Evolutionary conservation across 2,113 vertebrate genomes (phyloP), one percentile per base, ranked within the genome.

Genomic region (Gorsachius goisagi): DNA sequence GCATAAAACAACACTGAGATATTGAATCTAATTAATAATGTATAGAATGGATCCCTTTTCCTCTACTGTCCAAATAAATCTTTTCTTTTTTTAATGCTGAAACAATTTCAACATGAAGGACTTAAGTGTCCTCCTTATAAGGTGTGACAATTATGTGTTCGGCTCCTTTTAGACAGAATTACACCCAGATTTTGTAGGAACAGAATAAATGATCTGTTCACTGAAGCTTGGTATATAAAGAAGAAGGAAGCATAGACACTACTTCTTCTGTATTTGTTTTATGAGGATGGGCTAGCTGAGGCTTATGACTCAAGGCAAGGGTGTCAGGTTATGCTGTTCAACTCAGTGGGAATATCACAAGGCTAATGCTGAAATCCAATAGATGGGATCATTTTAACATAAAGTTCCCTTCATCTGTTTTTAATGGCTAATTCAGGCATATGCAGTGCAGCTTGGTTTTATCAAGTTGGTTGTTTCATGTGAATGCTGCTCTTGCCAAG

Each of bases 301-400:
- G 26, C 35, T 78, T 22, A 11, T 11, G 66, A 23, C 6, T 44
- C n/a, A 37, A 63, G 26, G 3, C 6, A 71, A 63, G 35, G 28
- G 3, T n/a, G 7, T 26, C 23, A 64, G 5, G 13, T 33, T 82
- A 14, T 35, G 28, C 11, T 5, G 79, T 15, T 6, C 20, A 63
- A 0, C 1, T 63, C 2, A 0, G 11, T 24, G 15, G 24, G 10
- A 82, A 23, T 82, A 50, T 37, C 37, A 55, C 12, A 27, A 27
- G 3, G 9, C 9, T 69, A 32, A 77, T 37, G 12, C 18, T 75
- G 56, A 94, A 74, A 89, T 68, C 3, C 27, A 72, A 47, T 44
- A 82, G 7, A 44, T 24, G 4, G 2, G 2, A 7, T 78, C 2
- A 10, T 85, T 91, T 74, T 63, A 44, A 44, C 2, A 20, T 19